Conservation (phyloP, 2,888 invertebrate species). For the Lepidochrysops patricia region DNA sequence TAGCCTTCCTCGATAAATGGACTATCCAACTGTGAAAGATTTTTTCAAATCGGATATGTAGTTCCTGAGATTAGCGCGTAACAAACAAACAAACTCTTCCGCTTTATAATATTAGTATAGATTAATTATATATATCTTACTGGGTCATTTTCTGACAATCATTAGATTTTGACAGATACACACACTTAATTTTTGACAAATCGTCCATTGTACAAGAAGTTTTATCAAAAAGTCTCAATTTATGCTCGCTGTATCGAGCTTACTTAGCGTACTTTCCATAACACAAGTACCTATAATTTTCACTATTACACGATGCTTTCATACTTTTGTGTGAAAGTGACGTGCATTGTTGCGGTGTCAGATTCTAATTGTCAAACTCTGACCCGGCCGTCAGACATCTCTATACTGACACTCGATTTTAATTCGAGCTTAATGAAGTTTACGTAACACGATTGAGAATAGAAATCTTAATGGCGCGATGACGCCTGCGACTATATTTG, state of each 20-base stretch:
- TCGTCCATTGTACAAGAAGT: not conserved
- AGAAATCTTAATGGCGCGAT: not conserved
- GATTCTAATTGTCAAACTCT: slow-evolving; percentile 41
- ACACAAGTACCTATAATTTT: not conserved
- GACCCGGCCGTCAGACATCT: slow-evolving; percentile 47
- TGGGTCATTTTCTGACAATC: too few species aligned
- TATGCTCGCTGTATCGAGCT: not conserved
- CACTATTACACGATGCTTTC: not conserved
- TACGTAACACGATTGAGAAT: not conserved
- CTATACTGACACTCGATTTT: slow-evolving; percentile 31
- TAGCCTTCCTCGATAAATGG: too few species aligned
- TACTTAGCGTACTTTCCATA: not conserved
- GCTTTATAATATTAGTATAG: too few species aligned
- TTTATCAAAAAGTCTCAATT: not conserved
- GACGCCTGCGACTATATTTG: not conserved
- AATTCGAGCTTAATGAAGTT: slow-evolving; percentile 3
- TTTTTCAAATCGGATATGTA: too few species aligned
- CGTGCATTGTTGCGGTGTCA: slow-evolving; percentile 39
- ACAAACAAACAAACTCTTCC: too few species aligned
- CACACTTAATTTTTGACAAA: not conserved
- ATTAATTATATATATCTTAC: too few species aligned
- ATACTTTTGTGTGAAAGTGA: slow-evolving; percentile 39
- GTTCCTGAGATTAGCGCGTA: too few species aligned
- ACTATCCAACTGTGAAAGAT: too few species aligned
- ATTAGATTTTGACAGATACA: too few species aligned